Percentiles rank a stretch among this genome's conserved stretches.
These are phyloP conservation scores for Huso huso DNA, from an alignment of 2,797 vertebrate genomes.

Conservation along the genomic window DNA sequence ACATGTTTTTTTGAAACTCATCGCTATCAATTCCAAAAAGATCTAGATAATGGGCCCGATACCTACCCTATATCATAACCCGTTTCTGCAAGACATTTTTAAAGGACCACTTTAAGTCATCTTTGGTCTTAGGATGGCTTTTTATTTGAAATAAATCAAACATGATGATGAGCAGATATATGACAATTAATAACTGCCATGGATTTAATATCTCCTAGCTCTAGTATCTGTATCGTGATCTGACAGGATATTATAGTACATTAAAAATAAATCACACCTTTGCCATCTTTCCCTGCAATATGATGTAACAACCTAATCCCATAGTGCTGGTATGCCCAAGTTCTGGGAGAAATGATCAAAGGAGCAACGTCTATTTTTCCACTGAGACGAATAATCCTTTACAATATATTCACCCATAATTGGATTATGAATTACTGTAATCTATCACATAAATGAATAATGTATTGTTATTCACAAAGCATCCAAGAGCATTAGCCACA, in stretches of 20 bases:
- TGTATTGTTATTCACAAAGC: neutral
- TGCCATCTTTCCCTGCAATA: neutral
- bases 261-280: conserved; percentile 9
- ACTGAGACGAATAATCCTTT: neutral
- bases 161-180: conserved; percentile 23
- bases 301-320: neutral
- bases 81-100: no score
- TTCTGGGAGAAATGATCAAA: neutral
- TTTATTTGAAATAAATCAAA: neutral
- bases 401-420: conserved; percentile 1
- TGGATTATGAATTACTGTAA: conserved; percentile 16
- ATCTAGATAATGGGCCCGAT: no score
- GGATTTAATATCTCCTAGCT: conserved; percentile 34
- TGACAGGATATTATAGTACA: neutral
- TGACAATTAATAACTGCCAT: conserved; percentile 37
- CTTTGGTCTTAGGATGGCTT: conserved; percentile 40
- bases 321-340: neutral
- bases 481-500: no score
- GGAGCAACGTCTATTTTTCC: conserved; percentile 6
- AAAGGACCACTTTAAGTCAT: conserved; percentile 27
- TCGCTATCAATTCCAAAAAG: no score
- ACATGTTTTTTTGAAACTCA: conserved; percentile 12
- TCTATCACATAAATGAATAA: conserved; percentile 12
- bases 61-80: no score
- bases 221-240: neutral